Percentiles rank a stretch among this genome's conserved stretches.
Evolutionary conservation across 2,113 vertebrate species (phyloP).

Genomic region (Dermatemys mawii): DNA sequence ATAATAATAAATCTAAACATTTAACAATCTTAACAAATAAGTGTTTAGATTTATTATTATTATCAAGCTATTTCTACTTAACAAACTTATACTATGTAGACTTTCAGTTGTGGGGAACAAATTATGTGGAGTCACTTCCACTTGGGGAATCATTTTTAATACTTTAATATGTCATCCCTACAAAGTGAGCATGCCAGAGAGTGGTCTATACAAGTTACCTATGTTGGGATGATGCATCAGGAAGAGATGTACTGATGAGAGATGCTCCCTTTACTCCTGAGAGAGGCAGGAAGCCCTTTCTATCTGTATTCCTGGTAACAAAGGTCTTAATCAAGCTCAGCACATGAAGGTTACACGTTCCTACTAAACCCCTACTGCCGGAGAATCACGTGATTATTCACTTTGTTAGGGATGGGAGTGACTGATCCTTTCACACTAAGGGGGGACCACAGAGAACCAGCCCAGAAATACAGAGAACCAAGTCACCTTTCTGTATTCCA

Average conservation of each 20-base stretch:
- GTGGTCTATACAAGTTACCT: neutral
- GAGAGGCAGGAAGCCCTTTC: neutral
- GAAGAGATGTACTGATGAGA: neutral
- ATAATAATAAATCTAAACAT: too few species aligned
- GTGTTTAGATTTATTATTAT: too few species aligned
- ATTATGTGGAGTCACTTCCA: too few species aligned
- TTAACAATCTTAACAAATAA: too few species aligned
- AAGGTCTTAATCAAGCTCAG: neutral
- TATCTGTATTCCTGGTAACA: neutral
- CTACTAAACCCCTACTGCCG: neutral
- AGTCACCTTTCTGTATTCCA: neutral
- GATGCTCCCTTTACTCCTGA: neutral
- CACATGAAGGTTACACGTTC: accelerated
- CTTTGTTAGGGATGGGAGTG: neutral
- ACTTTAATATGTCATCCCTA: too few species aligned
- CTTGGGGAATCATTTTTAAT: too few species aligned
- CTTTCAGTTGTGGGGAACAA: too few species aligned
- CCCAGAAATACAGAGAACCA: neutral
- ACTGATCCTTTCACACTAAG: neutral
- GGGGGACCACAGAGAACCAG: neutral
- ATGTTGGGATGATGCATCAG: neutral
- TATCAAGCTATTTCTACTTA: too few species aligned
- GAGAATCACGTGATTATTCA: accelerated
- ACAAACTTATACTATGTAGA: too few species aligned
- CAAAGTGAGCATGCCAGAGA: accelerated